A percentile compares a stretch with the other conserved stretches of the same genome.
Evolutionary conservation across 2,888 invertebrate genomes (phyloP).

Genomic region (Dendrolimus houi): DNA sequence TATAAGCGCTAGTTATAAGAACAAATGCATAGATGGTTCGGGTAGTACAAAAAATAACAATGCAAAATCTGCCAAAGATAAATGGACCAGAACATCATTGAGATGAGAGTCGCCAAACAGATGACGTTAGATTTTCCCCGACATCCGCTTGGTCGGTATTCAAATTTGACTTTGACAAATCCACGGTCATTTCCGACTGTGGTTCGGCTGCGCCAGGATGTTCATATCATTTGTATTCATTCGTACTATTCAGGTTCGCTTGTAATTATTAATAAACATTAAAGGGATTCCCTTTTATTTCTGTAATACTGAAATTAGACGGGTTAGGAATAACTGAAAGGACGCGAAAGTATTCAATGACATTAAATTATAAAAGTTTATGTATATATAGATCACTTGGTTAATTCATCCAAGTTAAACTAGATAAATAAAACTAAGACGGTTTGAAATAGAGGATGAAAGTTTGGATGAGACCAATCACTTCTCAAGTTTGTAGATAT

Average conservation of each 20-base stretch:
- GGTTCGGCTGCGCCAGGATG: constrained; percentile 54
- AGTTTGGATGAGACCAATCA: too few species aligned
- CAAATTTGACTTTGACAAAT: constrained; percentile 74
- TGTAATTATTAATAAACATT: constrained; percentile 5
- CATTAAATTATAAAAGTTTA: too few species aligned
- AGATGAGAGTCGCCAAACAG: constrained; percentile 36
- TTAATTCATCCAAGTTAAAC: too few species aligned
- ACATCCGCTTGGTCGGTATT: constrained; percentile 59
- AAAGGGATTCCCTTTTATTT: constrained; percentile 40
- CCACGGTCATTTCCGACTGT: constrained; percentile 61
- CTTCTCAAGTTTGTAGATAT: too few species aligned
- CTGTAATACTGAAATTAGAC: too few species aligned
- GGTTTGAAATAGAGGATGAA: too few species aligned
- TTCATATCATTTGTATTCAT: constrained; percentile 69
- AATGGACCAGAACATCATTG: constrained; percentile 1
- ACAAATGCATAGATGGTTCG: too few species aligned
- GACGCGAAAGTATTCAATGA: too few species aligned
- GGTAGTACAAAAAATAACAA: constrained; percentile 3
- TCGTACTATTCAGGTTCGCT: constrained; percentile 17
- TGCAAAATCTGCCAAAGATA: not conserved
- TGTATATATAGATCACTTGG: too few species aligned
- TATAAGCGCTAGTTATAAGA: too few species aligned
- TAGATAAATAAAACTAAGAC: too few species aligned
- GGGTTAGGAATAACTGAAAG: too few species aligned
- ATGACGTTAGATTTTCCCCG: constrained; percentile 67